Conservation (phyloP, 1,140 invertebrate genomes). For the Drosophila subpulchrella region DNA sequence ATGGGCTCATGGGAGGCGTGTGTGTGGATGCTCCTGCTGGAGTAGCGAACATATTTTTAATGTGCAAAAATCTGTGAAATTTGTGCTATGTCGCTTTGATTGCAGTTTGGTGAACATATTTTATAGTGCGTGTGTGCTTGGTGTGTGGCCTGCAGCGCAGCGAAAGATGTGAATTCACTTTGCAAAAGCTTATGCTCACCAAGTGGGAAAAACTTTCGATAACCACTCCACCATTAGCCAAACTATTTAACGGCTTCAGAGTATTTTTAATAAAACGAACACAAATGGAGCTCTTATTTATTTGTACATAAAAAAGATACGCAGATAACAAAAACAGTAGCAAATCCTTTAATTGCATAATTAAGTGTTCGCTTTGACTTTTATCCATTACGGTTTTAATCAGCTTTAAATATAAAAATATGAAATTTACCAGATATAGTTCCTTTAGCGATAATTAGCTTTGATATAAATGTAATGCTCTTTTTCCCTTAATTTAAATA, state of each 20-base stretch:
- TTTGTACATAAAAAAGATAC: too few species aligned
- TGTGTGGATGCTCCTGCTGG: conserved; percentile 13
- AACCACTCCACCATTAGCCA: conserved; percentile 9
- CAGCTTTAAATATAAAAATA: too few species aligned
- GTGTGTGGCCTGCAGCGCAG: conserved; percentile 11
- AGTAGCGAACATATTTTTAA: conserved; percentile 74
- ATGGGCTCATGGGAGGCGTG: conserved; percentile 46
- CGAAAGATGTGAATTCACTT: conserved; percentile 26
- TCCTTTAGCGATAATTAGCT: too few species aligned
- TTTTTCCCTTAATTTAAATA: too few species aligned
- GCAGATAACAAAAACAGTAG: too few species aligned
- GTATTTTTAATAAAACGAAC: not conserved
- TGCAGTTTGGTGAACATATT: conserved; percentile 63
- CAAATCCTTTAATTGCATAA: too few species aligned
- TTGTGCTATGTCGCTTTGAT: conserved; percentile 70
- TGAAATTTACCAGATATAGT: too few species aligned
- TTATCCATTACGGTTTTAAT: too few species aligned
- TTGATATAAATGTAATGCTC: too few species aligned
- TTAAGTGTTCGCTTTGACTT: too few species aligned
- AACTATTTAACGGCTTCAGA: not conserved
- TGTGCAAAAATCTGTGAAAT: conserved; percentile 79
- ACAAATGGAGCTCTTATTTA: too few species aligned
- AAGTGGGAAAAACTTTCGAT: conserved; percentile 28
- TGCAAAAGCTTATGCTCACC: conserved; percentile 12
- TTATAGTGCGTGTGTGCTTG: conserved; percentile 32